Conservation (phyloP, 2,113 vertebrate genomes). For the Rhinoptilus africanus region DNA sequence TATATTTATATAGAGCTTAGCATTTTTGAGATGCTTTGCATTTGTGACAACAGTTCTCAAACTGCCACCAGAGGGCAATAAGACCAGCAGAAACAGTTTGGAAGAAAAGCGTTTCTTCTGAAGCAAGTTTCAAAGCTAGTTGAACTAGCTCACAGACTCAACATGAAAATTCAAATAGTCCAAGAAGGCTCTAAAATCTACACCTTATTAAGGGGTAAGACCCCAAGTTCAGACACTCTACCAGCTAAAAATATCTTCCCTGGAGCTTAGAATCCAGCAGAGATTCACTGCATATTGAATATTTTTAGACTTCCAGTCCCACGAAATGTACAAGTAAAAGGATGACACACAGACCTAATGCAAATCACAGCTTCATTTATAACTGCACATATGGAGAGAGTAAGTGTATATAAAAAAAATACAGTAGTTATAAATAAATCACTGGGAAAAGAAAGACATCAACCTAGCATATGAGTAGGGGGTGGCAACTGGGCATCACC, state of each 20-base stretch:
- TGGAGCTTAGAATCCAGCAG: not conserved
- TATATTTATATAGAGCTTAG: not conserved
- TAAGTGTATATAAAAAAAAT: not conserved
- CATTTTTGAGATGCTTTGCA: conserved; percentile 17
- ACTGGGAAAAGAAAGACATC: not conserved
- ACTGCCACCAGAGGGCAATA: conserved; percentile 34
- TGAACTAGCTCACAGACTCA: not conserved
- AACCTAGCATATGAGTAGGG: not conserved
- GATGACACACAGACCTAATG: not conserved
- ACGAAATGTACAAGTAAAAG: not conserved
- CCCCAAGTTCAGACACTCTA: not conserved
- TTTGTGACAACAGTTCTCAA: not conserved
- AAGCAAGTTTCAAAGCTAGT: not conserved
- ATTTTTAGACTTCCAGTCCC: not conserved
- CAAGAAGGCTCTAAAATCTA: not conserved
- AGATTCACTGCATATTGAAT: not conserved
- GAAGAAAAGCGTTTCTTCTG: not conserved
- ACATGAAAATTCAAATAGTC: not conserved
- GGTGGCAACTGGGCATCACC: not conserved
- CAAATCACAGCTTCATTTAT: not conserved
- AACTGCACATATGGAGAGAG: not conserved
- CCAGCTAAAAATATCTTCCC: not conserved
- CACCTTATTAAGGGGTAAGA: not conserved
- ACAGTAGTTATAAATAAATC: not conserved
- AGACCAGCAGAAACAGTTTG: not conserved